These are phyloP conservation scores for Myotis brandtii DNA, from an alignment of 2,113 vertebrate genomes.

Conservation along the genomic window DNA sequence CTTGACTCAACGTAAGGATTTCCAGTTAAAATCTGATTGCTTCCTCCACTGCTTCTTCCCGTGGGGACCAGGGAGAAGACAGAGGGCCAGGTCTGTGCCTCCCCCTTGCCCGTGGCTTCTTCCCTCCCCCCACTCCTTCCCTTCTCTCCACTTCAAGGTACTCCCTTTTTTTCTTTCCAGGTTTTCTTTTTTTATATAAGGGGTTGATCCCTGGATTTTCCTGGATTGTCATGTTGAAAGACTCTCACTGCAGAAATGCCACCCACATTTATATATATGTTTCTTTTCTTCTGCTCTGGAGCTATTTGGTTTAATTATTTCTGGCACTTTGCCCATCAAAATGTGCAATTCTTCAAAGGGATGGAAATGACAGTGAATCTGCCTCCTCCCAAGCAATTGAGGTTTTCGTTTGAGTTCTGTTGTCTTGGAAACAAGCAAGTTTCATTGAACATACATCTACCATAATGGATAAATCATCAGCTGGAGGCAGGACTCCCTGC, in stretches of 20 bases:
- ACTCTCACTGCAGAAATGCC: constrained; percentile 79
- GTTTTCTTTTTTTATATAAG: constrained; percentile 74
- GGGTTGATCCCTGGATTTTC: constrained; percentile 82
- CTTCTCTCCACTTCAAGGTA: background rate
- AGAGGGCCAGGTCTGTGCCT: background rate
- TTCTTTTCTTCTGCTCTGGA: constrained; percentile 69
- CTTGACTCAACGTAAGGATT: constrained; percentile 82
- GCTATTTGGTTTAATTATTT: constrained; percentile 87
- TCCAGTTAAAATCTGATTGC: constrained; percentile 83
- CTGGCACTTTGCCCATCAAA: constrained; percentile 88
- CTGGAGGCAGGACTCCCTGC: background rate
- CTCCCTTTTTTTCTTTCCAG: background rate
- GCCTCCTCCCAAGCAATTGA: constrained; percentile 83
- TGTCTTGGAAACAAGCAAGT: constrained; percentile 89
- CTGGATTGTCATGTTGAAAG: constrained; percentile 84
- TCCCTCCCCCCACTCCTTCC: background rate
- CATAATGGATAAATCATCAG: constrained; percentile 81
- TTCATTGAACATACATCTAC: constrained; percentile 85
- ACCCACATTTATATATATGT: constrained; percentile 13
- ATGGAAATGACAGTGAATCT: constrained; percentile 83
- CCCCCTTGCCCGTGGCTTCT: background rate
- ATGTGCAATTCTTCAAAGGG: constrained; percentile 87
- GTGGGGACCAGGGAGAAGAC: constrained; percentile 68
- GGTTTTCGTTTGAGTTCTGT: constrained; percentile 85
- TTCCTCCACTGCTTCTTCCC: constrained; percentile 78